These are phyloP conservation scores for Luffia ferchaultella DNA, from an alignment of 2,888 invertebrate genomes.

Conservation along the genomic window DNA sequence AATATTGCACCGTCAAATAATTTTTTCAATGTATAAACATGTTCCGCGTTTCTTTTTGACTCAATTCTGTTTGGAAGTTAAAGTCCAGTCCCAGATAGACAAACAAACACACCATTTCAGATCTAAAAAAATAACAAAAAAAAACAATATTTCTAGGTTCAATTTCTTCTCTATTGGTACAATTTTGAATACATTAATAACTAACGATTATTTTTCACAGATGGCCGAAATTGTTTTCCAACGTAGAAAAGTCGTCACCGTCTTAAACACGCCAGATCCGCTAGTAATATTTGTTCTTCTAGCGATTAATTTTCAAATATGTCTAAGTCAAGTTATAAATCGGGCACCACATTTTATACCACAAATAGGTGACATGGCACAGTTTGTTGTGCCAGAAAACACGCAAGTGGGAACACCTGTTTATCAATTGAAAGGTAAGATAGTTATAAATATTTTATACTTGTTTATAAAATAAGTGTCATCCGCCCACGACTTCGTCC, in stretches of 20 bases:
- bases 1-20: too few species aligned
- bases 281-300: constrained; percentile 37
- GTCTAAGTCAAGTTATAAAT: constrained; percentile 68
- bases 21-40: too few species aligned
- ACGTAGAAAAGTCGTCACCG: constrained; percentile 38
- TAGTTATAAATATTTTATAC: background rate
- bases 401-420: constrained; percentile 79
- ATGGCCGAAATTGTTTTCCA: constrained; percentile 57
- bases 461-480: background rate
- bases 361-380: constrained; percentile 79
- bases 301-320: constrained; percentile 25
- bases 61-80: too few species aligned
- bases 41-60: too few species aligned
- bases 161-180: too few species aligned
- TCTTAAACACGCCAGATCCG: constrained; percentile 35
- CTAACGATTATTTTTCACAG: constrained; percentile 33
- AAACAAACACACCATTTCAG: too few species aligned
- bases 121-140: too few species aligned
- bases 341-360: constrained; percentile 78
- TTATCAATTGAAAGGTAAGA: constrained; percentile 76
- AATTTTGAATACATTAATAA: too few species aligned
- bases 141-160: too few species aligned
- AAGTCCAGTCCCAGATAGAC: too few species aligned
- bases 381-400: constrained; percentile 76
- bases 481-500: too few species aligned